These are phyloP conservation scores for Myodes glareolus DNA, from an alignment of 2,113 vertebrate genomes.

Conservation along the genomic window DNA sequence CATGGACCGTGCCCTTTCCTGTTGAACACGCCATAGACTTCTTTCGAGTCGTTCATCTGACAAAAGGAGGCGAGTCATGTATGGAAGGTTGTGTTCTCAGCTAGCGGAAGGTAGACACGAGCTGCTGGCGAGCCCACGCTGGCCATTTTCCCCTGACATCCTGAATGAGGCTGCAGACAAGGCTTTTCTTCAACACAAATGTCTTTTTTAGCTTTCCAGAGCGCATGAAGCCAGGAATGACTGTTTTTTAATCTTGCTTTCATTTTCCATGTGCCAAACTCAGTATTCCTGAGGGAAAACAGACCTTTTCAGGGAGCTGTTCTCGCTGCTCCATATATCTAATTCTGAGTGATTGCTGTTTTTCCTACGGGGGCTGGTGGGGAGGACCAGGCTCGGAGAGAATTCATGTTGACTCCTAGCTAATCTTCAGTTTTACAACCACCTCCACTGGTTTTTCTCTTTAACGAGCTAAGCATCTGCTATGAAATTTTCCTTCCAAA, in stretches of 20 bases:
- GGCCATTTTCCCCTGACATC: conserved; percentile 38
- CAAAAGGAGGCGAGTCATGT: not conserved
- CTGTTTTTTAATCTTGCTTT: conserved; percentile 62
- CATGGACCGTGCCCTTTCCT: not conserved
- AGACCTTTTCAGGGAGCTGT: conserved; percentile 55
- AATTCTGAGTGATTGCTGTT: conserved; percentile 47
- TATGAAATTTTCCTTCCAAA: conserved; percentile 61
- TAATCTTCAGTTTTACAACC: conserved; percentile 58
- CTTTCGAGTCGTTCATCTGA: not conserved
- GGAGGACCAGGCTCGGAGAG: not conserved
- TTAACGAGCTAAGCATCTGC: conserved; percentile 52
- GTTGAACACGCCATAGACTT: not conserved
- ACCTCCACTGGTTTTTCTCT: conserved; percentile 57
- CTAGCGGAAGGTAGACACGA: not conserved
- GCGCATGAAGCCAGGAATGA: conserved; percentile 52
- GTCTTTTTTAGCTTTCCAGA: conserved; percentile 34
- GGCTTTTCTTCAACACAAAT: not conserved
- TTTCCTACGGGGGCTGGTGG: not conserved
- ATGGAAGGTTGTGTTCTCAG: conserved; percentile 22
- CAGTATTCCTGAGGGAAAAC: conserved; percentile 71
- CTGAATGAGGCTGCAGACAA: not conserved
- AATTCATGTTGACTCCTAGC: conserved; percentile 9
- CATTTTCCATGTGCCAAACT: conserved; percentile 62
- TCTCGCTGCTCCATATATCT: not conserved
- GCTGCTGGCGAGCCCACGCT: not conserved